phyloP scores from a whole-genome alignment of 2,113 vertebrate genomes.

The Rattus norvegicus region GRCr8 NC_086027.1:49641501-49642000 shows the following conservation, averaged over 20 bases:
- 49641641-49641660: neutral
- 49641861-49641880: conserved; percentile 17
- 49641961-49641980: neutral
- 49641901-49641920: neutral
- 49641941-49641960: conserved; percentile 3
- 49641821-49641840: conserved; percentile 9
- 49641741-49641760: conserved; percentile 23
- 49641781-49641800: conserved; percentile 10
- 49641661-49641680: conserved; percentile 31
- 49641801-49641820: conserved; percentile 4
- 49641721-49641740: neutral
- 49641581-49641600: neutral
- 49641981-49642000: conserved; percentile 42
- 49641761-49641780: conserved; percentile 52
- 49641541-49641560: neutral
- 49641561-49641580: neutral
- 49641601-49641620: neutral
- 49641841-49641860: neutral
- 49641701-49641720: neutral
- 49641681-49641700: conserved; percentile 11
- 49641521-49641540: conserved; percentile 36
- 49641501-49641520: neutral
- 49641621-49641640: neutral
- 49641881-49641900: neutral
- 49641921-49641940: conserved; percentile 14